These are phyloP conservation scores for Ceratina calcarata DNA, from an alignment of 1,140 invertebrate genomes.

Conservation along the genomic window DNA sequence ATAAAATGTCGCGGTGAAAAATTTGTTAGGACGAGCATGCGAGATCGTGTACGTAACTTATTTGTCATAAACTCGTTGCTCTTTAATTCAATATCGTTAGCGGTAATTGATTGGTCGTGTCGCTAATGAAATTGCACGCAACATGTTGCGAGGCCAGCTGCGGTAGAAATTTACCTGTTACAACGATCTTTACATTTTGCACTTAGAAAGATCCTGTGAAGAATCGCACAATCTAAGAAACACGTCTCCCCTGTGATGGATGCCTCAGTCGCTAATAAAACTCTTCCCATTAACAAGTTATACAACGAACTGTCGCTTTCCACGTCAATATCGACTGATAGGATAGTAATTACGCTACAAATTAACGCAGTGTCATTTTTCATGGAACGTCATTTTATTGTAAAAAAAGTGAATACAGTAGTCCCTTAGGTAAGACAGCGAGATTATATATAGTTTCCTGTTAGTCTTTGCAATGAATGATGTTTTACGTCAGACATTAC, in stretches of 20 bases:
- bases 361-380: too few species aligned
- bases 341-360: not conserved
- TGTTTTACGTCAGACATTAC: too few species aligned
- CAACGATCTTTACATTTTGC: not conserved
- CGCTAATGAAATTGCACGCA: not conserved
- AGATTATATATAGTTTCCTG: too few species aligned
- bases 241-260: not conserved
- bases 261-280: not conserved
- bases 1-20: too few species aligned
- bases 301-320: not conserved
- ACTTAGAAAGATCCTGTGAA: not conserved
- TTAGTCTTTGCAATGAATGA: too few species aligned
- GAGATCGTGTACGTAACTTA: not conserved
- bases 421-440: too few species aligned
- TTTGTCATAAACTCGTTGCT: conserved; percentile 13
- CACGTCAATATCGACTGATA: not conserved
- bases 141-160: not conserved
- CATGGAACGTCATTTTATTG: too few species aligned
- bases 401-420: too few species aligned
- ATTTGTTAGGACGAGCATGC: too few species aligned
- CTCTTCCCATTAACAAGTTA: not conserved
- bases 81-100: conserved; percentile 22
- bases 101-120: not conserved
- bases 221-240: not conserved
- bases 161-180: not conserved